A percentile compares a stretch with the other conserved stretches of the same genome.
Conservation (phyloP, 2,888 invertebrate genomes). For the Macaria notata region DNA sequence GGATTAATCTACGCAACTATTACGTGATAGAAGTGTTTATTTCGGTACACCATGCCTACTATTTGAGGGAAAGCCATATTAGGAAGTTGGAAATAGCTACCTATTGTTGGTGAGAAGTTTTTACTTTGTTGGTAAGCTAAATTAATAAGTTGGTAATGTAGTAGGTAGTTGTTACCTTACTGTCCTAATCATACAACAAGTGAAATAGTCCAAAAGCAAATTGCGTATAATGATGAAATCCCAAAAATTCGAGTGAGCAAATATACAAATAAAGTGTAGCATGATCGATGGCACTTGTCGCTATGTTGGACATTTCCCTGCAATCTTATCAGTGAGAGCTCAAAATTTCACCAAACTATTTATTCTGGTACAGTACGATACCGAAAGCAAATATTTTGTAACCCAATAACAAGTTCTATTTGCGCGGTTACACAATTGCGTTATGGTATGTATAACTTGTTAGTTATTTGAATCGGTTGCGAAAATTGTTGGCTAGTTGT, state of each 20-base stretch:
- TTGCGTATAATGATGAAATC: no score
- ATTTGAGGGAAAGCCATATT: not conserved
- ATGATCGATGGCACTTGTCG: no score
- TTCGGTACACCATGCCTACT: conserved; percentile 16
- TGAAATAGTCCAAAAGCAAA: no score
- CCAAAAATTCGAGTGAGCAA: no score
- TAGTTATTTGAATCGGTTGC: conserved; percentile 42
- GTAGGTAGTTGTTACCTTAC: no score
- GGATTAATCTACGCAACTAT: conserved; percentile 67
- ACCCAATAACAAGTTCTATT: conserved; percentile 45
- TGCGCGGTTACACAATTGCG: conserved; percentile 53
- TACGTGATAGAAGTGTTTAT: conserved; percentile 38
- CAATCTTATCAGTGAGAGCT: conserved; percentile 64
- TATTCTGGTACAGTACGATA: conserved; percentile 57
- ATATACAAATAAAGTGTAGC: no score
- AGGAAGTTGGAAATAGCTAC: no score
- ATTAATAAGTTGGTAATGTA: no score
- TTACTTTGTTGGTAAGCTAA: no score
- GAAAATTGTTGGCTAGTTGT: conserved; percentile 36
- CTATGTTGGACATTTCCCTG: conserved; percentile 56
- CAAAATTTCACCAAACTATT: conserved; percentile 65
- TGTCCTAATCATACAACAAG: no score
- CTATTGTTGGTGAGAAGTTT: no score
- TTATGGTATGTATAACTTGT: conserved; percentile 37
- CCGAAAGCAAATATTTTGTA: conserved; percentile 69